phyloP scores from a whole-genome alignment of 2,888 invertebrate species.

The Clistopyga incitator region DNA sequence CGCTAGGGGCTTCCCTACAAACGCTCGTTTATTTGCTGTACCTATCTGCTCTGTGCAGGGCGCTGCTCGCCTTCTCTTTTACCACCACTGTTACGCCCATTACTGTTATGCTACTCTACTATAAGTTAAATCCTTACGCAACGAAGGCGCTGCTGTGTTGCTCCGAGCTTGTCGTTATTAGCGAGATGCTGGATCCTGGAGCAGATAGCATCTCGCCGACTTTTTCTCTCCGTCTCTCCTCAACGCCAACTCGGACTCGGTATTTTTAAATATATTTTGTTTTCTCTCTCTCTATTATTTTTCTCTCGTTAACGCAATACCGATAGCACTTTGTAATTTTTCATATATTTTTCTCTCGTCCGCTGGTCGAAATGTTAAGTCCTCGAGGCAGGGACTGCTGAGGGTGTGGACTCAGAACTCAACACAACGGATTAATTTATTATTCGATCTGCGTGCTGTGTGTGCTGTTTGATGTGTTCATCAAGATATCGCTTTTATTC shows the following conservation, averaged over 20 bases:
- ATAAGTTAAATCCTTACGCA: slow-evolving; percentile 60
- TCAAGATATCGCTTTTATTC: slow-evolving; percentile 7
- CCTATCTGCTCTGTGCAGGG: neutral
- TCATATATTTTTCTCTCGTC: neutral
- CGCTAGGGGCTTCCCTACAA: slow-evolving; percentile 22
- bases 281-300: no score
- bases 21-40: slow-evolving; percentile 25
- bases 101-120: slow-evolving; percentile 57
- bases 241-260: slow-evolving; percentile 13
- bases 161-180: slow-evolving; percentile 62
- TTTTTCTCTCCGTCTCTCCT: slow-evolving; percentile 29
- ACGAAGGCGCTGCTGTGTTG: slow-evolving; percentile 36
- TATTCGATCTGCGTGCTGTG: neutral
- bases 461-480: slow-evolving; percentile 1
- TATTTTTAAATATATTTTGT: slow-evolving; percentile 23
- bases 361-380: slow-evolving; percentile 34
- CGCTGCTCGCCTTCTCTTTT: slow-evolving; percentile 63
- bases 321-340: slow-evolving; percentile 26
- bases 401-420: slow-evolving; percentile 42
- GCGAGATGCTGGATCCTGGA: slow-evolving; percentile 66
- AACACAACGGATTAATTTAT: slow-evolving; percentile 49
- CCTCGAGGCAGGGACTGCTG: slow-evolving; percentile 51
- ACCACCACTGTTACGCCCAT: slow-evolving; percentile 67
- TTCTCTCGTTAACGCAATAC: slow-evolving; percentile 37
- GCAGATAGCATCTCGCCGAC: slow-evolving; percentile 57